These are phyloP conservation scores for Vollenhovia emeryi DNA, from an alignment of 1,140 invertebrate species.

Conservation along the genomic window DNA sequence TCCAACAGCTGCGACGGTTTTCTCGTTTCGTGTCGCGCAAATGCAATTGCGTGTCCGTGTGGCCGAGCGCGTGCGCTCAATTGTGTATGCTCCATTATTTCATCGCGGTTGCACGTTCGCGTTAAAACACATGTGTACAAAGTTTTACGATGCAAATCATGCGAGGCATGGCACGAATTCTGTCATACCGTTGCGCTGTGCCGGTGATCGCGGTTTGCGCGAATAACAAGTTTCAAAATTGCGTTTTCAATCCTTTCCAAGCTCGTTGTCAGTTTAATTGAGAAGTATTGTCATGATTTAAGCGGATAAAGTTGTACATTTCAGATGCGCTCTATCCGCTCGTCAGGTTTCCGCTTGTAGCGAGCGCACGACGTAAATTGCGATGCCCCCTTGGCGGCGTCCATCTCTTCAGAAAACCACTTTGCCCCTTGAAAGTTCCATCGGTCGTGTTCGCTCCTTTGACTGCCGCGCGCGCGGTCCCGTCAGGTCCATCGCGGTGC, in stretches of 20 bases:
- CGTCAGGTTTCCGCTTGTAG: not conserved
- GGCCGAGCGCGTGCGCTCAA: constrained; percentile 64
- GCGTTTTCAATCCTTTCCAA: constrained; percentile 35
- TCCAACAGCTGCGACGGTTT: constrained; percentile 21
- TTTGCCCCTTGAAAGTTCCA: constrained; percentile 32
- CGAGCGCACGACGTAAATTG: not conserved
- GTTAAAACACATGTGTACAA: constrained; percentile 72
- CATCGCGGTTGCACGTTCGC: constrained; percentile 71
- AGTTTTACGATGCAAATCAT: constrained; percentile 76
- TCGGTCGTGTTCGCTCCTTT: constrained; percentile 3
- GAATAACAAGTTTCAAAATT: constrained; percentile 46
- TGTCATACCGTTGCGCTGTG: constrained; percentile 36
- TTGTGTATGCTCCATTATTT: constrained; percentile 72
- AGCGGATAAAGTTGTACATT: constrained; percentile 40
- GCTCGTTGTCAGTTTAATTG: constrained; percentile 32
- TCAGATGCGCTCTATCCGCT: not conserved
- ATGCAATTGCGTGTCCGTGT: constrained; percentile 72
- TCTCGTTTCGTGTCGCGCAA: constrained; percentile 69
- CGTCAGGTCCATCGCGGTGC: constrained; percentile 36
- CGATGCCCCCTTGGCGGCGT: not conserved
- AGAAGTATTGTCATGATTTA: constrained; percentile 30
- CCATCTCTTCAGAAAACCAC: not conserved
- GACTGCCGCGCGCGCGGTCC: not conserved
- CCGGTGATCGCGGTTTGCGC: constrained; percentile 39
- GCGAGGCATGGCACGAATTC: constrained; percentile 70